Base-by-base conservation (phyloP, 2,113 vertebrate genomes). In the Nannobrachium achirus region DNA sequence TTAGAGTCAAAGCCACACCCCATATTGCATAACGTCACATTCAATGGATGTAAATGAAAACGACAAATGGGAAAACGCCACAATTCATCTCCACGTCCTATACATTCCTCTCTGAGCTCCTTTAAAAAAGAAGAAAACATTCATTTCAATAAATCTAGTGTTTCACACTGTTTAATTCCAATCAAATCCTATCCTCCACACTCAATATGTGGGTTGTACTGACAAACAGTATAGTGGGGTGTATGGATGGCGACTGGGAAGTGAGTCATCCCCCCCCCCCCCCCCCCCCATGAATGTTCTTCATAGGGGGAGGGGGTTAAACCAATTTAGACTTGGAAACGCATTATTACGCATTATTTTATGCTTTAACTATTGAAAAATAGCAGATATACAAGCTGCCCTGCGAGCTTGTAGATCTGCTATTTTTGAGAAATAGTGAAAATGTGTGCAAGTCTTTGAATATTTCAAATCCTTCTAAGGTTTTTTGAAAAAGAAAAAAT, bases 171-270 rank as follows among this genome's bases (percentile, higher is more conserved):
- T 33, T 76, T 88, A 86, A 83, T 81, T 86, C 83, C 66, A 33
- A 71, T 76, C 76, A 79, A 85, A 91, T 92, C 88, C 81, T 83
- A 84, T 93, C 84, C 79, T 88, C 87, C 90, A 90, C 86, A 88
- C 87, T 89, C 74, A 77, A 63, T 81, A 80, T 83, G 85, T 82
- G 79, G 86, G 85, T 79, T 88, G n/a, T n/a, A 86, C 74, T 88
- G 83, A 83, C 81, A 78, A 72, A 67, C 40, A 64, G 77, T n/a
- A n/a, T n/a, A 82, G 73, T 74, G 50, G 73, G 73, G 56, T 69
- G 75, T 57, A 73, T 75, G 15, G 8, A 25, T 11, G 69, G 62
- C 63, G 77, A 80, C 79, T 59, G 61, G 84, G 56, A 82, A 72
- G 79, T 77, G 68, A 76, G 66, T 63, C 71, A 13, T 13, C n/a